phyloP scores from a whole-genome alignment of 1,140 invertebrate species.

The Scaptodrosophila lebanonensis region DNA sequence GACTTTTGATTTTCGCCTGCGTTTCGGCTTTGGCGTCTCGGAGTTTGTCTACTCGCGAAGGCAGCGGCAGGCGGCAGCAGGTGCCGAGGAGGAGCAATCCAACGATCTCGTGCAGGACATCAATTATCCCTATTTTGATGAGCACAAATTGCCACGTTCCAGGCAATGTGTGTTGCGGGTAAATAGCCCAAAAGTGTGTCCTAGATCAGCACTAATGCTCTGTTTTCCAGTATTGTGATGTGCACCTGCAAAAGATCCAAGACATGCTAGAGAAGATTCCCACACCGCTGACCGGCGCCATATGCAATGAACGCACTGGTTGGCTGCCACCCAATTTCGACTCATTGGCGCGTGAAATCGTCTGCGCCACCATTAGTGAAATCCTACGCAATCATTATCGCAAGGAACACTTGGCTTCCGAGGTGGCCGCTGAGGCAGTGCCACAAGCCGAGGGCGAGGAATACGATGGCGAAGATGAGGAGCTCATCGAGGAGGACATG shows the following conservation, averaged over 20 bases:
- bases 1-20: constrained; percentile 88
- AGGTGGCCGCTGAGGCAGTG: constrained; percentile 58
- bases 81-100: constrained; percentile 24
- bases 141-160: constrained; percentile 58
- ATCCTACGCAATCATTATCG: constrained; percentile 79
- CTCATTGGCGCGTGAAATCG: constrained; percentile 83
- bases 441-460: constrained; percentile 34
- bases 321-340: constrained; percentile 86
- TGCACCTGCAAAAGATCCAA: constrained; percentile 91
- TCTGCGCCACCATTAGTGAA: constrained; percentile 81
- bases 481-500: constrained; percentile 53
- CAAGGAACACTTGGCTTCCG: constrained; percentile 59
- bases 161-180: constrained; percentile 67
- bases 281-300: constrained; percentile 80
- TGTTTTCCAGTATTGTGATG: constrained; percentile 86
- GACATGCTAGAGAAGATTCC: constrained; percentile 85
- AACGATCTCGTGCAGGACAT: constrained; percentile 57
- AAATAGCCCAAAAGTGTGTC: constrained; percentile 1
- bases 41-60: constrained; percentile 65
- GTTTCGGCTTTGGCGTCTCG: constrained; percentile 76
- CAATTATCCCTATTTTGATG: constrained; percentile 73
- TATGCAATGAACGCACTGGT: constrained; percentile 85
- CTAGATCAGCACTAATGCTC: no score
- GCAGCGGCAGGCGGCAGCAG: constrained; percentile 23
- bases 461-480: constrained; percentile 51